Evolutionary conservation across 2,888 invertebrate species (phyloP).

Genomic region (Melanostoma scalare): DNA sequence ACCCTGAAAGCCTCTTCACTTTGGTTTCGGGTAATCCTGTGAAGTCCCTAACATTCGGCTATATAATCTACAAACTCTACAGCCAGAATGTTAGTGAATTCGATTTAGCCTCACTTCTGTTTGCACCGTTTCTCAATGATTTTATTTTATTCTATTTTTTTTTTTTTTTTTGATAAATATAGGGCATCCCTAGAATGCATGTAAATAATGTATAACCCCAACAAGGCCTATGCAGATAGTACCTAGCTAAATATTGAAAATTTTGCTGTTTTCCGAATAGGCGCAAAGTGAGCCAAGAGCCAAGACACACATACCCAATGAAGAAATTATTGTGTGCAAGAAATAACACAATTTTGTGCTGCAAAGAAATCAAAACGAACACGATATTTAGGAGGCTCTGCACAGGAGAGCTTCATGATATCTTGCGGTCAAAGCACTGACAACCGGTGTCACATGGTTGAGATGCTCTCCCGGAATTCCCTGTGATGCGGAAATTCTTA

Average conservation of each 20-base stretch:
- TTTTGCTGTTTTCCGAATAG: conserved; percentile 55
- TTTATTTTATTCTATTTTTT: conserved; percentile 6
- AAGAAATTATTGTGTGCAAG: conserved; percentile 47
- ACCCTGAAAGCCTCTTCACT: background rate
- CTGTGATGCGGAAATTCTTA: conserved; percentile 71
- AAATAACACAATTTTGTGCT: conserved; percentile 40
- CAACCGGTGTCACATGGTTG: conserved; percentile 70
- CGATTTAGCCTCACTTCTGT: background rate
- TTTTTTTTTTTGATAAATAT: conserved; percentile 48
- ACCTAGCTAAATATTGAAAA: conserved; percentile 63
- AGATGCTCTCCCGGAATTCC: conserved; percentile 70
- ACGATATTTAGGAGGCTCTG: conserved; percentile 56
- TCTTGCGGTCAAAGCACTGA: conserved; percentile 69
- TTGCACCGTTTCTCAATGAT: background rate
- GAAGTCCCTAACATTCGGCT: conserved; percentile 3
- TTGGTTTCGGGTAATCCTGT: too few species aligned
- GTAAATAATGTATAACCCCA: conserved; percentile 67
- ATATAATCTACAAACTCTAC: conserved; percentile 13
- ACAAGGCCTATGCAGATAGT: conserved; percentile 70
- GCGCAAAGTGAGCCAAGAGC: conserved; percentile 34
- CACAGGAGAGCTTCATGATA: conserved; percentile 52
- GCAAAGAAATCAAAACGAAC: conserved; percentile 43
- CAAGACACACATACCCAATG: conserved; percentile 29
- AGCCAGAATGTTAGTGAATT: conserved; percentile 45
- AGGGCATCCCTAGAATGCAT: conserved; percentile 64